Percentiles rank a stretch among this genome's conserved stretches.
These are phyloP conservation scores for Sycobia sp. DNA, from an alignment of 1,140 invertebrate genomes.

Conservation along the genomic window DNA sequence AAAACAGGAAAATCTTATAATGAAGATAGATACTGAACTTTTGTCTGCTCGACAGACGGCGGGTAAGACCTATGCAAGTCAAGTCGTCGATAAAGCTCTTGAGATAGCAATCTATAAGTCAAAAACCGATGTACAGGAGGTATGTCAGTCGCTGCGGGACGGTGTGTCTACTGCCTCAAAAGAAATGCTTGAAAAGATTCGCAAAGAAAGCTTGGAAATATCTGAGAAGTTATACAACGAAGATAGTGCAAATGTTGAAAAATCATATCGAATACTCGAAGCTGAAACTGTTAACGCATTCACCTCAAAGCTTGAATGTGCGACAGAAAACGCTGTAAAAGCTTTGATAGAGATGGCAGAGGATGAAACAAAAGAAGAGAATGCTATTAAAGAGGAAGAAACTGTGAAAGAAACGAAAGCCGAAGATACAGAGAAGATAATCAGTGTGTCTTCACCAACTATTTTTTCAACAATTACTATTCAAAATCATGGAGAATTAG, in stretches of 20 bases:
- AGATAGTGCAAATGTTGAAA: slow-evolving; percentile 44
- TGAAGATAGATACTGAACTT: slow-evolving; percentile 35
- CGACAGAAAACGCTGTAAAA: slow-evolving; percentile 58
- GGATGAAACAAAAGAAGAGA: slow-evolving; percentile 49
- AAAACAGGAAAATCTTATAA: slow-evolving; percentile 6
- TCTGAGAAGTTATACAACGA: slow-evolving; percentile 46
- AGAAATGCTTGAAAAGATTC: slow-evolving; percentile 51
- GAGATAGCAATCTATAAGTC: slow-evolving; percentile 60
- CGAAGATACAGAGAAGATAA: too few relatives aligned
- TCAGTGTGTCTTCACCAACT: neutral
- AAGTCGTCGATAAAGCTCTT: slow-evolving; percentile 58
- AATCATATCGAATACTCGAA: slow-evolving; percentile 49
- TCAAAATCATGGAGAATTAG: neutral
- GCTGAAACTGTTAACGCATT: slow-evolving; percentile 51
- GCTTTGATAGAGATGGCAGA: slow-evolving; percentile 60
- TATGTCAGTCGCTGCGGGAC: slow-evolving; percentile 53
- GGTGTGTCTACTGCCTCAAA: slow-evolving; percentile 55
- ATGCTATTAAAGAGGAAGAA: slow-evolving; percentile 24
- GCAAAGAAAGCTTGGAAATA: slow-evolving; percentile 51
- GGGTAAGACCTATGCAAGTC: slow-evolving; percentile 53
- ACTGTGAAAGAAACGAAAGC: neutral
- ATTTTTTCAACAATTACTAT: slow-evolving; percentile 17
- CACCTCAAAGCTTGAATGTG: slow-evolving; percentile 53
- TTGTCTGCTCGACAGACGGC: slow-evolving; percentile 41
- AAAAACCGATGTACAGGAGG: slow-evolving; percentile 58